Conservation (phyloP, 2,888 invertebrate species). For the Cynaeus angustus region DNA sequence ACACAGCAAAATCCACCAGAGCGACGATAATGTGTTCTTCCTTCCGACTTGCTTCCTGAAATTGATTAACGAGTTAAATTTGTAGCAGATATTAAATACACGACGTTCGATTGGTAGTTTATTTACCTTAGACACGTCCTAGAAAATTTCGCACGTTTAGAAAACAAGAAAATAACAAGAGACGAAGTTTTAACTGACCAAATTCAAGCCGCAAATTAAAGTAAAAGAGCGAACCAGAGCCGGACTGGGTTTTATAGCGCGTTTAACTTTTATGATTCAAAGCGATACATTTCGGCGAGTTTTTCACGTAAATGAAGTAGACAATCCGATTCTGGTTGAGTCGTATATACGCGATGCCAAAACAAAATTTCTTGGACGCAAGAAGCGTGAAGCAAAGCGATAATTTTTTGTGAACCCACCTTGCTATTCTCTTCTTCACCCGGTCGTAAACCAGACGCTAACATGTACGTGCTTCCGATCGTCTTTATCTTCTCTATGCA, state of each 20-base stretch:
- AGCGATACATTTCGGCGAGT: neutral
- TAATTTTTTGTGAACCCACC: constrained; percentile 71
- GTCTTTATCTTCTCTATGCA: constrained; percentile 99
- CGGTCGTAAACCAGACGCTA: constrained; percentile 93
- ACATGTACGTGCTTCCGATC: constrained; percentile 98
- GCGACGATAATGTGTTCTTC: constrained; percentile 91
- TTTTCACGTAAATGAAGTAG: too few species aligned
- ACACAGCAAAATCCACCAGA: constrained; percentile 95
- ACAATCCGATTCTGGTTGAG: neutral
- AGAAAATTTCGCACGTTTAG: constrained; percentile 42
- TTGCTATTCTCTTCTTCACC: constrained; percentile 86
- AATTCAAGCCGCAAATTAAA: constrained; percentile 24
- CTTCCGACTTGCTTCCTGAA: constrained; percentile 83
- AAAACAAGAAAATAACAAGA: constrained; percentile 9
- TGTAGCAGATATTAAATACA: constrained; percentile 10
- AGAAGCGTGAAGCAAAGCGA: constrained; percentile 30
- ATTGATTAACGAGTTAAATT: constrained; percentile 33
- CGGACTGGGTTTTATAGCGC: neutral
- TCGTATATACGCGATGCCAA: too few species aligned
- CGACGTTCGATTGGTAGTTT: constrained; percentile 13
- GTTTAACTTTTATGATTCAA: too few species aligned
- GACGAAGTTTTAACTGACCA: neutral
- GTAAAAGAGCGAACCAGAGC: constrained; percentile 9
- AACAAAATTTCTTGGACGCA: too few species aligned
- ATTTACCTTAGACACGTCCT: constrained; percentile 61